Conservation (phyloP, 2,797 vertebrate species). For the Pipistrellus nathusii region DNA sequence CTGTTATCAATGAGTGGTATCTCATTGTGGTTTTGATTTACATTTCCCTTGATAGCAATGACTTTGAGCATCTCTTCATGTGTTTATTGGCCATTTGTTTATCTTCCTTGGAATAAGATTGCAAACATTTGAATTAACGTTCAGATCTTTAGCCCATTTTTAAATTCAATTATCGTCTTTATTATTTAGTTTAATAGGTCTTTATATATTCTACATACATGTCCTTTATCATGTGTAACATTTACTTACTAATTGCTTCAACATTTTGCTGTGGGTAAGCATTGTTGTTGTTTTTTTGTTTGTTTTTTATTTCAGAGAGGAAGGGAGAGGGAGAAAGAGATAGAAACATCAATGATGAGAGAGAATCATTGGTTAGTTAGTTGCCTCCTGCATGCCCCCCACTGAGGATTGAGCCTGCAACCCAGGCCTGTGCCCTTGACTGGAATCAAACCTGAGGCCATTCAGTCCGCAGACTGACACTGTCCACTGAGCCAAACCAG, state of each 20-base stretch:
- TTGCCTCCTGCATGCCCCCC: too few species aligned
- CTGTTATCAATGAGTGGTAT: background rate
- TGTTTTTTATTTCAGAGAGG: too few species aligned
- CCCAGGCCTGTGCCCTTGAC: too few species aligned
- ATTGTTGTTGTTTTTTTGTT: background rate
- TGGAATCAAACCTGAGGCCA: too few species aligned
- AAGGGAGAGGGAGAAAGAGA: too few species aligned
- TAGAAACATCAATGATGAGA: too few species aligned
- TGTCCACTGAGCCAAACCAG: too few species aligned
- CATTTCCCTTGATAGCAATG: background rate
- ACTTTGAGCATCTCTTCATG: constrained; percentile 1
- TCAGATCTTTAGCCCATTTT: constrained; percentile 19
- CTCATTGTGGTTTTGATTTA: background rate
- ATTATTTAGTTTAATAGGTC: background rate
- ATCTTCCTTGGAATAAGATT: background rate
- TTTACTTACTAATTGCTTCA: background rate
- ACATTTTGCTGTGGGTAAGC: background rate
- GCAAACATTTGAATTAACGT: background rate
- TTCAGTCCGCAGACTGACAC: too few species aligned
- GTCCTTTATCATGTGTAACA: background rate
- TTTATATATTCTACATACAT: background rate
- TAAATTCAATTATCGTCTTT: background rate
- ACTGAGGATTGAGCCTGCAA: too few species aligned
- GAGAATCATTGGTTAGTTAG: too few species aligned
- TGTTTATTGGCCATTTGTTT: background rate